phyloP scores from a whole-genome alignment of 2,888 invertebrate genomes.

The Sesia bembeciformis region DNA sequence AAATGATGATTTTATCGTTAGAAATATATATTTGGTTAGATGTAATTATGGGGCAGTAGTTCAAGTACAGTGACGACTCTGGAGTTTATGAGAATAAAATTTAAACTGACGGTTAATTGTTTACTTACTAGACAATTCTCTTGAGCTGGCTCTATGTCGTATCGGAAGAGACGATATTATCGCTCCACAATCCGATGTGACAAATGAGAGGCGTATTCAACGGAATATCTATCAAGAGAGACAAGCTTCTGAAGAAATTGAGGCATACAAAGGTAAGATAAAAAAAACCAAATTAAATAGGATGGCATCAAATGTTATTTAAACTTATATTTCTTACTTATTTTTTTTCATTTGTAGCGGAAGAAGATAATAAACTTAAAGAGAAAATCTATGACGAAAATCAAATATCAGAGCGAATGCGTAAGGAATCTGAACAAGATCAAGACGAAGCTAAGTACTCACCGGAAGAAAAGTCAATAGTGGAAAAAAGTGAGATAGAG shows the following conservation, averaged over 20 bases:
- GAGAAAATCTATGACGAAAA: conserved; percentile 55
- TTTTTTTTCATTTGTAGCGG: conserved; percentile 28
- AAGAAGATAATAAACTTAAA: conserved; percentile 66
- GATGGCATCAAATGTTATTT: not conserved
- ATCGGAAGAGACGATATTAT: conserved; percentile 95
- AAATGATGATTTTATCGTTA: not conserved
- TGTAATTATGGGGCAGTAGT: too few species aligned
- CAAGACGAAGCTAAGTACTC: conserved; percentile 84
- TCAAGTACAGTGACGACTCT: too few species aligned
- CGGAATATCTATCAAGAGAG: conserved; percentile 69
- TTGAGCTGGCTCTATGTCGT: conserved; percentile 88
- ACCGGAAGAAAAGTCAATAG: conserved; percentile 84
- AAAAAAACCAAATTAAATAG: not conserved
- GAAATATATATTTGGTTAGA: not conserved
- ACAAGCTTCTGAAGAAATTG: conserved; percentile 69
- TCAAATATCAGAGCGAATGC: conserved; percentile 44
- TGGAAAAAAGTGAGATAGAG: conserved; percentile 78
- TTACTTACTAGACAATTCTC: conserved; percentile 65
- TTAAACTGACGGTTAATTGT: too few species aligned
- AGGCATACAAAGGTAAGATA: conserved; percentile 60
- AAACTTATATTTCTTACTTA: not conserved
- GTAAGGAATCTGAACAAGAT: conserved; percentile 51
- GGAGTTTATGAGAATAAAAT: too few species aligned
- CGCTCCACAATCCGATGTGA: conserved; percentile 83
- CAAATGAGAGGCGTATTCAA: conserved; percentile 67